Base-by-base conservation (phyloP, 30 jellyfish, hydroid and myxozoan genomes). In the Morbakka virulenta region DNA sequence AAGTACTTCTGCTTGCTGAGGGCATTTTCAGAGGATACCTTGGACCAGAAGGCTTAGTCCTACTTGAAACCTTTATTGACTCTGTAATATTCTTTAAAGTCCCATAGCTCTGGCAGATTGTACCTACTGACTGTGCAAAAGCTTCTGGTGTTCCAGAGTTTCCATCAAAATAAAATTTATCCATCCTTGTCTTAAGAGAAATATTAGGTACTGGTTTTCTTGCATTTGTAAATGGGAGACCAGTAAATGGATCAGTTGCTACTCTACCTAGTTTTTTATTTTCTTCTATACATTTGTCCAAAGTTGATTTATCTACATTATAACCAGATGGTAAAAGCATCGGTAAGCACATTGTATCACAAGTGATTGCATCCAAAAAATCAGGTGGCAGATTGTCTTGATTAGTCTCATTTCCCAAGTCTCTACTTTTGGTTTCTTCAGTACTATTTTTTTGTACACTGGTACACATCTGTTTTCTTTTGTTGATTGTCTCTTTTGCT, bases 221-320 rank as follows among this genome's bases (percentile, higher is more conserved):
- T 9, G 34, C 68, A 1, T 66, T 90, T 1, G 66, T 72, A 33
- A 92, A 69, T 0, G 83, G 94, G 6, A 80, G 41, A 0, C 98
- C 98, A 80, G 98, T 85, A 50, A 92, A 92, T 17, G 98, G 98
- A 67, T 92, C 98, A 20, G 89, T 32, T 9, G 98, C 94, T 3
- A 62, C 26, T 31, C 98, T 78, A 2, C 98, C 98, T 52, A 68
- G 27, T 12, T 41, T 85, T 41, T 75, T 67, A 29, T 77, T 91
- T 32, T 64, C 88, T 12, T 63, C 76, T 0, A 50, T 66, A 74
- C 81, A 79, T 21, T 72, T 85, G 30, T 85, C 98, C 2, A 85
- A 35, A 0, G 98, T 85, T 41, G 81, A 25, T 2, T 67, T 29
- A 72, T 92, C 98, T 35, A 92, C 76, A 4, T 86, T 85, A 50